Evolutionary conservation across 2,888 invertebrate species (phyloP), one percentile per base, ranked within the genome.

Genomic region (Craniophora ligustri): DNA sequence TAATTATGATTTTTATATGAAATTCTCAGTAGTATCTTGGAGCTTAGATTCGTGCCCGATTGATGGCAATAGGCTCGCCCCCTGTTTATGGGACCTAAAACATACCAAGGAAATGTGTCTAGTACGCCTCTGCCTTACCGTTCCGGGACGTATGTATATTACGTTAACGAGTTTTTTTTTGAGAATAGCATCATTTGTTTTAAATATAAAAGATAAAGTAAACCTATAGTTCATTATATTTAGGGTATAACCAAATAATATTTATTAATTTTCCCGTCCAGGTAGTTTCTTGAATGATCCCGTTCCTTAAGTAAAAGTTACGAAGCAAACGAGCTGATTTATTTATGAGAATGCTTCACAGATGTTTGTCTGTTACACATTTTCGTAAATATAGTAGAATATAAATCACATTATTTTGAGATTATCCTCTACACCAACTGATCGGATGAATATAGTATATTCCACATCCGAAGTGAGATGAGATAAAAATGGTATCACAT

Each of bases 241-340:
- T 23, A n/a, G 3, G n/a, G 15, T 16, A n/a, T 6, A 15, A 39
- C 3, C n/a, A 28, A 23, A 38, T 23, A 19, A 19, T 5, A 19
- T 1, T 6, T 8, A 7, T n/a, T 28, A 6, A 8, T 18, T 28
- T 28, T 3, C 8, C 18, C 2, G 21, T 11, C 13, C 26, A 26
- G 8, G 56, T 62, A 57, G 51, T 61, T 59, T 55, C 57, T 58
- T 49, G 16, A 19, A 42, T 45, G 39, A 38, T 35, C 1, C 35
- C 63, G 35, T 60, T 62, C 41, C 41, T 28, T 32, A 48, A 67
- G 63, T 62, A 51, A 68, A 75, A 67, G 65, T 72, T 75, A 40
- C 54, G 40, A 54, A 64, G 60, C 61, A 67, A 75, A 68, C 65
- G 62, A 61, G 39, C 53, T 68, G 72, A 72, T 75, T 75, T 78